phyloP scores from a whole-genome alignment of 2,888 invertebrate species.

The Tetragonula carbonaria region DNA sequence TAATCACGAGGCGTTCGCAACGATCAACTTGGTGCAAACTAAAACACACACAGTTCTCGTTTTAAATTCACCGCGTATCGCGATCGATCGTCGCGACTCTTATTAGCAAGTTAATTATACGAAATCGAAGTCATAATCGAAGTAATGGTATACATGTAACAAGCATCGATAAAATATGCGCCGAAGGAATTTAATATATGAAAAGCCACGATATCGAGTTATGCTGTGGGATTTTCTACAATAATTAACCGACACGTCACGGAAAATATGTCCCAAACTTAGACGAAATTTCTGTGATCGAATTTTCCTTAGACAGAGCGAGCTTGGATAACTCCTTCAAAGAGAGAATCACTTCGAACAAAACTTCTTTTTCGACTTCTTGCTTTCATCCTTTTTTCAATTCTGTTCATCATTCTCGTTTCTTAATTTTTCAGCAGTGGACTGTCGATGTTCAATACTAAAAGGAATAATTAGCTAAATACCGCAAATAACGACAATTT shows the following conservation, averaged over 20 bases:
- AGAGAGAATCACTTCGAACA: not conserved
- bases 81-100: not conserved
- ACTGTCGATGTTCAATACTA: not conserved
- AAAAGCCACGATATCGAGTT: constrained; percentile 24
- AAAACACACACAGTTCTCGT: not conserved
- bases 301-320: not conserved
- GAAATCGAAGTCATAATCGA: constrained; percentile 21
- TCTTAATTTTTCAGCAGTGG: not conserved
- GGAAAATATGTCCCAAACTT: not conserved
- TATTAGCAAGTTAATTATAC: constrained; percentile 19
- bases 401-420: not conserved
- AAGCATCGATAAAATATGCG: constrained; percentile 15
- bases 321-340: no score
- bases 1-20: constrained; percentile 22
- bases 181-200: constrained; percentile 43
- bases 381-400: not conserved
- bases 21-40: not conserved
- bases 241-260: constrained; percentile 20
- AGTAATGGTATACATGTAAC: not conserved
- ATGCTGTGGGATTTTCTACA: not conserved
- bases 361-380: not conserved
- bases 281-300: not conserved
- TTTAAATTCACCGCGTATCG: not conserved
- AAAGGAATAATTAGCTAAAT: not conserved
- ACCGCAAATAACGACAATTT: not conserved